Base-by-base conservation (phyloP, 2,888 invertebrate species). In the Plusia festucae region DNA sequence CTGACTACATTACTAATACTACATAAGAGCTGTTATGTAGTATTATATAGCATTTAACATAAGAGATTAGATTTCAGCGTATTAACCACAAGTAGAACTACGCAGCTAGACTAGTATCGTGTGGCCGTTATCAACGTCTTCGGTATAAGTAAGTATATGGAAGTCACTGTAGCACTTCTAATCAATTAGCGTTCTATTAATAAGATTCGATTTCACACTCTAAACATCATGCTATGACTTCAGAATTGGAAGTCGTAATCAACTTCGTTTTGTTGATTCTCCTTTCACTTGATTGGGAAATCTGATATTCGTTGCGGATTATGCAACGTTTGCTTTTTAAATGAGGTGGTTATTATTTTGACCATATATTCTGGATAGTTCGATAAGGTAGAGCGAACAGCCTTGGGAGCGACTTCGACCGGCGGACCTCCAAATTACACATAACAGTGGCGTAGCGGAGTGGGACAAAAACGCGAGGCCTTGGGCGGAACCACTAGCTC, bases 341-440 rank as follows among this genome's bases (percentile, higher is more conserved):
- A 68, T 76, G 46, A 65, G 60, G 49, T 52, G 55, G 46, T 71
- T 65, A 55, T 63, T 70, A 62, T 71, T 73, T 56, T 56, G 60
- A 70, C 51, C 60, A 61, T 69, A 60, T 61, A 68, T 73, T 76
- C 78, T 78, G 78, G 78, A 79, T 74, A 73, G 60, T 78, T 58
- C 63, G 66, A 68, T 70, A 73, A 70, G 74, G 73, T 78, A 82
- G 82, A 62, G 82, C 79, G 71, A 82, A 86, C 82, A 88, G 86
- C 91, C 89, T 92, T 90, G 90, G 81, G 83, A 69, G 86, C 78
- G 85, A 86, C 85, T 87, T 89, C 89, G 92, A 93, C 93, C 91
- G 89, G 85, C 88, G 93, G 94, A 95, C 94, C 95, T 94, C 93
- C 92, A 94, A 95, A 94, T 93, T 93, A 95, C 94, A 94, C 95